Evolutionary conservation across 2,113 vertebrate species (phyloP).

Genomic region (Suricata suricatta): DNA sequence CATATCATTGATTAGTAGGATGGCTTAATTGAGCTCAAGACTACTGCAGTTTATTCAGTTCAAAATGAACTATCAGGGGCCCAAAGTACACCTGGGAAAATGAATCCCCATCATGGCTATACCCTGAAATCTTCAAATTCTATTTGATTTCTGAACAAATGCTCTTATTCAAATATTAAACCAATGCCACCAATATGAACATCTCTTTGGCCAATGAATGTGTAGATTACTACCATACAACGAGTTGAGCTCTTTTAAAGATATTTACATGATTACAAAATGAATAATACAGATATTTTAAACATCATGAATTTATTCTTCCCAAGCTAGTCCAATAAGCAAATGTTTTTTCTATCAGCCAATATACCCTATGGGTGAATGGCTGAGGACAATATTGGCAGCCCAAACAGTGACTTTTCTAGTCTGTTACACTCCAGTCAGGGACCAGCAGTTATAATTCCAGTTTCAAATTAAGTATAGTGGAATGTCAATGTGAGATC

Average conservation of each 20-base stretch:
- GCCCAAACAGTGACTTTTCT: not conserved
- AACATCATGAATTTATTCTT: not conserved
- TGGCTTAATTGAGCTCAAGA: not conserved
- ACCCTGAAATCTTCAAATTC: not conserved
- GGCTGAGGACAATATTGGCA: not conserved
- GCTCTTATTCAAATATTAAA: constrained; percentile 17
- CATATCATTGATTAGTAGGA: not conserved
- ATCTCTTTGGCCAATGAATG: not conserved
- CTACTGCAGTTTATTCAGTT: not conserved
- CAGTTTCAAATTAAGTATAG: not conserved
- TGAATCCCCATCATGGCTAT: not conserved
- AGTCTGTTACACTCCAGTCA: not conserved
- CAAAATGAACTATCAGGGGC: not conserved
- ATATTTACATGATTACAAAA: not conserved
- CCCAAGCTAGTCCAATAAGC: not conserved
- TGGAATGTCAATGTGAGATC: not conserved
- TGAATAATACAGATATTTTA: not conserved
- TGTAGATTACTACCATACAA: not conserved
- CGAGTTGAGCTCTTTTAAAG: not conserved
- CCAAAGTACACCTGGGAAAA: not conserved
- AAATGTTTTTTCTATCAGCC: not conserved
- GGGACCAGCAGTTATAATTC: not conserved
- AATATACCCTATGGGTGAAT: not conserved
- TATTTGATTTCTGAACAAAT: not conserved
- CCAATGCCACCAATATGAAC: not conserved